Evolutionary conservation across 1,140 invertebrate species (phyloP).

Genomic region (Papilio aristodemus): DNA sequence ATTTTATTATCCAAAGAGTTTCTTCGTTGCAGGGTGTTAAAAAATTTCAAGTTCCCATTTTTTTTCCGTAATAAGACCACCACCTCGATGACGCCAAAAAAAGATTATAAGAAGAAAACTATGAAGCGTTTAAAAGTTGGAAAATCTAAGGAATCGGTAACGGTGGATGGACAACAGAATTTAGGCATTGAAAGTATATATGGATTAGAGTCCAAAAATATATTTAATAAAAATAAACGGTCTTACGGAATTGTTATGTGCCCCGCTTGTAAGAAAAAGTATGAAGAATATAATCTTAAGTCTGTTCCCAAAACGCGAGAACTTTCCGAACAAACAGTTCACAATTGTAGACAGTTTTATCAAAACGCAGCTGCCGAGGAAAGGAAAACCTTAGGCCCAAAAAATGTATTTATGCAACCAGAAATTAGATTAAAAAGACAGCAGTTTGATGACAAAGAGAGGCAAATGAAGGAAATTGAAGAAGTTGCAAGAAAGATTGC

Average conservation of each 20-base stretch:
- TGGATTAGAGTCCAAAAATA: conserved; percentile 13
- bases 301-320: conserved; percentile 14
- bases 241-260: conserved; percentile 37
- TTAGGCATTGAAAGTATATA: background rate
- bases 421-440: conserved; percentile 8
- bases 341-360: conserved; percentile 45
- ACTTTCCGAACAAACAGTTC: conserved; percentile 30
- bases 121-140: conserved; percentile 38
- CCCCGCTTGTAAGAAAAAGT: conserved; percentile 37
- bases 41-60: conserved; percentile 49
- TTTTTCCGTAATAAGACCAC: conserved; percentile 52
- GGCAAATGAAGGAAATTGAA: conserved; percentile 25
- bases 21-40: conserved; percentile 39
- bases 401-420: background rate
- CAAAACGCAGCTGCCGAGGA: conserved; percentile 11
- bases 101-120: conserved; percentile 40
- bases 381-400: background rate
- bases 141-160: conserved; percentile 22
- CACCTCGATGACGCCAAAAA: conserved; percentile 36
- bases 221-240: conserved; percentile 36
- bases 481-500: conserved; percentile 18
- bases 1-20: conserved; percentile 22
- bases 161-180: conserved; percentile 8
- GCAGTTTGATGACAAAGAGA: conserved; percentile 2
- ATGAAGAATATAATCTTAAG: conserved; percentile 17